Evolutionary conservation across 2,113 vertebrate species (phyloP).

Genomic region (Cavia porcellus): DNA sequence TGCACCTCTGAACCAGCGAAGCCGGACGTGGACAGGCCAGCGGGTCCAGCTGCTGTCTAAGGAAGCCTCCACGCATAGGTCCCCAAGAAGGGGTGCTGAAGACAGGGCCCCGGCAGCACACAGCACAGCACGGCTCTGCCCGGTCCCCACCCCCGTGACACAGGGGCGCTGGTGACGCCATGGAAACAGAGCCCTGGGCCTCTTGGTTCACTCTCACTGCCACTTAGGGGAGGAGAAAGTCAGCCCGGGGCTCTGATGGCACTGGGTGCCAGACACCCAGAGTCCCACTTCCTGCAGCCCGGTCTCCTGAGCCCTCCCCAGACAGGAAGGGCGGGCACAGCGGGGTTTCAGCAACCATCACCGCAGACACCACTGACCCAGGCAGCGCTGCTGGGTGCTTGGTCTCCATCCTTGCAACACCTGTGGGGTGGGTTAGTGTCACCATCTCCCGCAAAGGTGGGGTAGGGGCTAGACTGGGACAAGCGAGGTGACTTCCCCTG

Average conservation of each 20-base stretch:
- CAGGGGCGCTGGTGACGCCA: not conserved
- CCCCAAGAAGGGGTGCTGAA: not conserved
- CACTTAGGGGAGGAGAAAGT: not conserved
- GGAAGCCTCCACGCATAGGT: not conserved
- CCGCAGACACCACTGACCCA: not conserved
- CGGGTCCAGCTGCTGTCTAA: not conserved
- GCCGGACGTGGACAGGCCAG: not conserved
- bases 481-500: not conserved
- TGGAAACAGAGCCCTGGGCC: rapidly evolving
- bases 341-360: not conserved
- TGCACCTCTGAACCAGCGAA: not conserved
- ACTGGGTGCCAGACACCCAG: not conserved
- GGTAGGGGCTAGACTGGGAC: not conserved
- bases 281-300: not conserved
- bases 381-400: not conserved
- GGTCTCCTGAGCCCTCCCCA: not conserved
- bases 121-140: too few relatives aligned
- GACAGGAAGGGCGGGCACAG: not conserved
- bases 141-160: too few relatives aligned
- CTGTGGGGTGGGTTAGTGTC: not conserved
- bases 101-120: not conserved
- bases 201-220: not conserved
- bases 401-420: not conserved
- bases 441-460: not conserved
- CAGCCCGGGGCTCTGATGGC: not conserved